A percentile compares a stretch with the other conserved stretches of the same genome.
Evolutionary conservation across 2,888 invertebrate genomes (phyloP).

Genomic region (Rambutsinella grinnellia): DNA sequence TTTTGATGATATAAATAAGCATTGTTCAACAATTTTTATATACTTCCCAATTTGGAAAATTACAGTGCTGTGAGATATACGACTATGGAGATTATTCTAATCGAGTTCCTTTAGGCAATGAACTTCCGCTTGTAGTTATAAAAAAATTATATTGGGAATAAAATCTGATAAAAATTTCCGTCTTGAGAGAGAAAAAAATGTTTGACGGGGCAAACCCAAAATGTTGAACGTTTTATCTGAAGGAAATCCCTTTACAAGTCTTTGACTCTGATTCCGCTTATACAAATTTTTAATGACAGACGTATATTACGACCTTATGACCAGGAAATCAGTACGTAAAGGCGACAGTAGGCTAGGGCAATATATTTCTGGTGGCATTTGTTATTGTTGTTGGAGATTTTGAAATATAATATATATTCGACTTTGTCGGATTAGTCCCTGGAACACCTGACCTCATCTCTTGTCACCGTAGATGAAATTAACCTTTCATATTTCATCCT

Average conservation of each 20-base stretch:
- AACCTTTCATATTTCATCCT: not conserved
- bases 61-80: not conserved
- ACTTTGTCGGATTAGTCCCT: not conserved
- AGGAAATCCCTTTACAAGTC: no score
- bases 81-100: no score
- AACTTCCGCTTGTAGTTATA: no score
- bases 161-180: no score
- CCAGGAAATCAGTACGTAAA: not conserved
- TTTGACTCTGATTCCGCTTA: no score
- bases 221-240: not conserved
- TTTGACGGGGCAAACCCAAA: not conserved
- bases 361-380: not conserved
- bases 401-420: not conserved
- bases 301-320: not conserved
- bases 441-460: not conserved
- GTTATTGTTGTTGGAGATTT: not conserved
- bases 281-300: not conserved
- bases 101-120: not conserved
- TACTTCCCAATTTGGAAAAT: not conserved
- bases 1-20: no score
- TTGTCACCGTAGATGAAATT: not conserved
- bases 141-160: no score
- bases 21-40: not conserved
- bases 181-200: not conserved
- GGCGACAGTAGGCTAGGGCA: no score